Evolutionary conservation across 2,113 vertebrate genomes (phyloP), one percentile per base, ranked within the genome.

Genomic region (Crotalus horridus): DNA sequence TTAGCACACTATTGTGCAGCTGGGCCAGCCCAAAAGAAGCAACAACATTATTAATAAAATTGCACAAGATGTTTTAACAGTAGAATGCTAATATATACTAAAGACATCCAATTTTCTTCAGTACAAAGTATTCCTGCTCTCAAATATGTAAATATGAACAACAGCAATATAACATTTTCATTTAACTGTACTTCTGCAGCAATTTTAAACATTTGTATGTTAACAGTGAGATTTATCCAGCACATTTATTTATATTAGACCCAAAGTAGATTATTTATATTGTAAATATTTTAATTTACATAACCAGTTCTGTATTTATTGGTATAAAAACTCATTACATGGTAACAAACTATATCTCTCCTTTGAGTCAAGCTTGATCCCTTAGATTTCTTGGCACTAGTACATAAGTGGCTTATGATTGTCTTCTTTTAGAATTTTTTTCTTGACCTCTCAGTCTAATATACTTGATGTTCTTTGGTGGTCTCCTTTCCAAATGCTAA

Each of bases 101-200:
- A 90, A 87, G n/a, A 89, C 56, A 64, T 90, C 56, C 74, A 86
- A n/a, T 13, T 39, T 24, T 90, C n/a, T 87, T 64, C 29, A 90
- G 46, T 48, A 87, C 56, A 90, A 87, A 90, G 46, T 61, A 87
- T 59, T 54, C 6, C 26, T 21, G 33, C 24, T 87, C 56, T 87
- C 58, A 93, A 54, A 93, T 89, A 92, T 89, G 64, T 53, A 89
- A 92, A 92, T 64, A 89, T 11, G 61, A 81, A 43, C 46, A 7
- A 10, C 26, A 53, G 23, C 13, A 59, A 53, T 61, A 26, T 64
- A 93, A 93, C 46, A 93, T n/a, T 48, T 93, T 55, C 48, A 87
- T 53, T 61, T 90, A 87, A 64, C 24, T 90, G 56, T 87, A 55
- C 46, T 87, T 61, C 20, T 61, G n/a, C 89, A 54, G 46, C 33